Percentiles rank a stretch among this genome's conserved stretches.
phyloP scores from a whole-genome alignment of 1,140 invertebrate genomes.

The Oryctes rhinoceros region DNA sequence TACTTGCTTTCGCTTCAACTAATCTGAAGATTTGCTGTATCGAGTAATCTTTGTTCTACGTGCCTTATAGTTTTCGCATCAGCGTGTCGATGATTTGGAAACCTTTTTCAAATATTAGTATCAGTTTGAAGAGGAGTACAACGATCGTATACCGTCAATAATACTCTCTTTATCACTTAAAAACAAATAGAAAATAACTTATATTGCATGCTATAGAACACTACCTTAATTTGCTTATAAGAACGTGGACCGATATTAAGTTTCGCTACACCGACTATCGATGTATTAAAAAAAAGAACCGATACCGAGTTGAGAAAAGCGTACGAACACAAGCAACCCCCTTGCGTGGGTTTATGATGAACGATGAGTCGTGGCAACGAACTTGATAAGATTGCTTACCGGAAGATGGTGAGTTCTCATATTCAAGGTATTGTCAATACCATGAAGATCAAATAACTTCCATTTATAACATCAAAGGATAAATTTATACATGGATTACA shows the following conservation, averaged over 20 bases:
- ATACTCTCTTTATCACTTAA: too few relatives aligned
- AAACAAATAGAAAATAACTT: too few relatives aligned
- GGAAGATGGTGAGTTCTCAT: not conserved
- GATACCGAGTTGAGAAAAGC: not conserved
- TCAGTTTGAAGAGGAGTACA: too few relatives aligned
- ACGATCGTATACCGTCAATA: too few relatives aligned
- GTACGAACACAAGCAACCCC: not conserved
- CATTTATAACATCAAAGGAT: too few relatives aligned
- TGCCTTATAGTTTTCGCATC: too few relatives aligned
- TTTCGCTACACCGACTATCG: not conserved
- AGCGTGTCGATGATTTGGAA: too few relatives aligned
- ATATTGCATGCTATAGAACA: not conserved
- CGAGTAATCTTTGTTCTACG: too few relatives aligned
- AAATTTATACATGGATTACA: too few relatives aligned
- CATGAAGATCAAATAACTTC: constrained; percentile 13
- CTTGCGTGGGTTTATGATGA: not conserved
- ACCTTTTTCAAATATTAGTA: too few relatives aligned
- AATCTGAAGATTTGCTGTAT: too few relatives aligned
- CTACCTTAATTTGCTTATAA: not conserved
- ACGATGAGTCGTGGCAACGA: not conserved
- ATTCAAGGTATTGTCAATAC: not conserved
- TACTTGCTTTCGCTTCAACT: too few relatives aligned
- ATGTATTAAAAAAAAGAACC: not conserved
- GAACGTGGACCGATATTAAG: not conserved
- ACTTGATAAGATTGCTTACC: constrained; percentile 7